Base-by-base conservation (phyloP, 2,113 vertebrate species). In the Ovibos moschatus region DNA sequence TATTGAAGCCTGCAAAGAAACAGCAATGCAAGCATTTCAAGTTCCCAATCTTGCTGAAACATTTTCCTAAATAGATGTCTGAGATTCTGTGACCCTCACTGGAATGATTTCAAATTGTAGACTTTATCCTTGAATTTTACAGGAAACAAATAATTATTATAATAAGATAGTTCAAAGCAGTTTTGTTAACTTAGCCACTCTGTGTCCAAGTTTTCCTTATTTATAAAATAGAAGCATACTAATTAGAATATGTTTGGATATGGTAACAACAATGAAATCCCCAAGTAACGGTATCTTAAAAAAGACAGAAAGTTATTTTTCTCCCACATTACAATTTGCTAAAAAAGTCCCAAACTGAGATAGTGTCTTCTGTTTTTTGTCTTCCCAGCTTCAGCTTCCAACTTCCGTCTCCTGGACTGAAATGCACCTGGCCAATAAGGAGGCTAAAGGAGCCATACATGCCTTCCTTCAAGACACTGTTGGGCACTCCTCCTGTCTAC, bases 31-130 rank as follows among this genome's bases (percentile, higher is more conserved):
- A 79, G 12, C 71, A 53, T 83, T 93, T 87, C 40, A 91, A 62
- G n/a, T 91, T 89, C 27, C 57, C 55, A 51, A n/a, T 89, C 78
- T 81, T 91, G 87, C 40, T 87, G 86, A 93, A 95, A 74, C 40
- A 89, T 51, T 93, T 91, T 92, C 36, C 45, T 91, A 78, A 81
- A 84, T 62, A 91, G 97, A 95, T 93, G 40, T 23, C 67, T n/a
- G 83, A 86, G 86, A 23, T 27, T 91, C 51, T 57, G 27, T 78
- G 47, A 64, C 33, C 60, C 53, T 85, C 67, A 64, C 13, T 79
- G 21, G 51, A 78, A 21, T 86, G 13, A 64, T 43, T 95, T 96
- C 36, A 91, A 94, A 76, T 7, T 53, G n/a, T 36, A 40, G 9
- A 33, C 64, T 95, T 88, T 81, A 89, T 78, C 40, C 23, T 86